A percentile compares a stretch with the other conserved stretches of the same genome.
These are phyloP conservation scores for Blastobasis adustella DNA, from an alignment of 2,888 invertebrate genomes.

Conservation along the genomic window DNA sequence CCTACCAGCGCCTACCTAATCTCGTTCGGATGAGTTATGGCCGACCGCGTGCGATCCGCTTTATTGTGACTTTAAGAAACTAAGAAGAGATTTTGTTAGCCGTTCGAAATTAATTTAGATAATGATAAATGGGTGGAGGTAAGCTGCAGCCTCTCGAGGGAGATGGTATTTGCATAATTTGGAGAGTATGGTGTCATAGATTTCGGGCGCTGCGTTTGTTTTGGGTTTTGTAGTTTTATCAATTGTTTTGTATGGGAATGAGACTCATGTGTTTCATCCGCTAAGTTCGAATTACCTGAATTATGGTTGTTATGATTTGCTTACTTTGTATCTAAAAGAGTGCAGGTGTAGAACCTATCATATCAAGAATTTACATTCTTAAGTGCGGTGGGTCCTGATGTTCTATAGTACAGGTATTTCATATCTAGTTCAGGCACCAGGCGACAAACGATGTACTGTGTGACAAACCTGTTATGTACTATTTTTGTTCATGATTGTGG, in stretches of 20 bases:
- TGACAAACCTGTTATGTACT: too few species aligned
- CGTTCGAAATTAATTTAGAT: constrained; percentile 74
- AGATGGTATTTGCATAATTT: constrained; percentile 64
- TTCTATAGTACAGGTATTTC: too few species aligned
- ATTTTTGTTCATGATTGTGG: too few species aligned
- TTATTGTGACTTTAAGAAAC: constrained; percentile 76
- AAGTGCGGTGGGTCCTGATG: too few species aligned
- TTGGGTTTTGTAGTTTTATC: constrained; percentile 23
- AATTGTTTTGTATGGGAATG: constrained; percentile 18
- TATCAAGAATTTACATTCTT: too few species aligned
- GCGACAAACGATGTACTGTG: too few species aligned
- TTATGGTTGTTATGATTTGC: too few species aligned
- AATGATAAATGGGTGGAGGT: constrained; percentile 65
- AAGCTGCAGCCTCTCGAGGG: constrained; percentile 42
- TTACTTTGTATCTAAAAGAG: too few species aligned
- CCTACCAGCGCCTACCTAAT: constrained; percentile 38
- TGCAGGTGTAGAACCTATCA: too few species aligned
- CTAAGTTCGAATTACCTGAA: too few species aligned
- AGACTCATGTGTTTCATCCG: too few species aligned
- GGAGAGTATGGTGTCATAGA: constrained; percentile 11
- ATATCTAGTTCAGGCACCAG: too few species aligned
- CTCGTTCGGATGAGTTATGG: constrained; percentile 82
- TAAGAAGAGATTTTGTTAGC: constrained; percentile 71
- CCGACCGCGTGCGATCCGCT: constrained; percentile 58
- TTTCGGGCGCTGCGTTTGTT: not conserved